Conservation (phyloP, 2,113 vertebrate species). For the Lota lota region DNA sequence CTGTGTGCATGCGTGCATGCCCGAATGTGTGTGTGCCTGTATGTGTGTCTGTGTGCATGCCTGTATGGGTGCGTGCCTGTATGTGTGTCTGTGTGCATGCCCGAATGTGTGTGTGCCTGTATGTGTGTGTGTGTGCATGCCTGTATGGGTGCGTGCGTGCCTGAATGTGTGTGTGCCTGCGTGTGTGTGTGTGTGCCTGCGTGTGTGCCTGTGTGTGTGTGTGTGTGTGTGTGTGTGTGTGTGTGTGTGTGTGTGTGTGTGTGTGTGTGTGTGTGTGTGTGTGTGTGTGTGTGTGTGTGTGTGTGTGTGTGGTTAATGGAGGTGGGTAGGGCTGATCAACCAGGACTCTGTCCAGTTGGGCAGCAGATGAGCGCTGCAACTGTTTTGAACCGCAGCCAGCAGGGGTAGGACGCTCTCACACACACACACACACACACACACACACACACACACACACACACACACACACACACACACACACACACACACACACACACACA, state of each 20-base stretch:
- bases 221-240: too few species aligned
- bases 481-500: neutral
- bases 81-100: too few species aligned
- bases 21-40: neutral
- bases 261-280: too few species aligned
- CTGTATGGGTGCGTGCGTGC: too few species aligned
- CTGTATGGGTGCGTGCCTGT: too few species aligned
- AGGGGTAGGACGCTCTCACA: neutral
- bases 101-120: conserved; percentile 1
- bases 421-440: conserved; percentile 10
- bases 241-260: too few species aligned
- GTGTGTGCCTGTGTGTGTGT: too few species aligned
- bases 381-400: neutral
- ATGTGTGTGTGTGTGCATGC: neutral
- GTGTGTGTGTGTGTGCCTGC: too few species aligned
- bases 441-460: neutral
- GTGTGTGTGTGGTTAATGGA: conserved; percentile 23
- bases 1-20: conserved; percentile 22
- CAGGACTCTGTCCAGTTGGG: conserved; percentile 55
- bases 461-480: conserved; percentile 11
- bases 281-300: too few species aligned
- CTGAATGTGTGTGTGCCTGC: too few species aligned
- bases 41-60: too few species aligned
- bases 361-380: conserved; percentile 59
- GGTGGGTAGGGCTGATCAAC: conserved; percentile 45